Evolutionary conservation across 2,797 vertebrate genomes (phyloP).

Genomic region (Mionectes olivaceus): DNA sequence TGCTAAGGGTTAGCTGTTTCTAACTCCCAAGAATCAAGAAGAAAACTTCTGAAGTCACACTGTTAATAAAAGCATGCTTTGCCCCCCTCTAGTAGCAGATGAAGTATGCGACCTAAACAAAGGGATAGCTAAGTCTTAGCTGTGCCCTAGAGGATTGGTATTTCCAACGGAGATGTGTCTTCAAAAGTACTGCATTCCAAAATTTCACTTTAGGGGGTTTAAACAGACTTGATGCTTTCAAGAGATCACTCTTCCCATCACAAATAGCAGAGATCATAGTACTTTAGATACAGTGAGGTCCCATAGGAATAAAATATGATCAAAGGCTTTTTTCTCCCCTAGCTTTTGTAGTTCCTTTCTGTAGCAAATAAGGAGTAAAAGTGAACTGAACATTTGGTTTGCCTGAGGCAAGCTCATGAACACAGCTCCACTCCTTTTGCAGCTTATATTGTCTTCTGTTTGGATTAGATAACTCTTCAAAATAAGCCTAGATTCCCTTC

Average conservation of each 20-base stretch:
- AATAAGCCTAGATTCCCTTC: neutral
- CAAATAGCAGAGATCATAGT: conserved; percentile 9
- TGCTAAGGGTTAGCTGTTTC: neutral
- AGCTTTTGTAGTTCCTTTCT: conserved; percentile 37
- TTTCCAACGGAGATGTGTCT: neutral
- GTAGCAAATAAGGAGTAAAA: conserved; percentile 59
- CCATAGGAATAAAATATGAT: neutral
- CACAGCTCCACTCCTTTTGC: conserved; percentile 28
- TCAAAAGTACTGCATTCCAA: neutral
- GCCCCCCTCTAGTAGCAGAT: fast-evolving
- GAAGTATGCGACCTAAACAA: neutral
- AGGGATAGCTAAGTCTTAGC: neutral
- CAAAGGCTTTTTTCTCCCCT: conserved; percentile 23
- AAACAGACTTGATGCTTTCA: conserved; percentile 15
- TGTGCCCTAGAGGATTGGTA: neutral
- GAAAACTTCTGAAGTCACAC: neutral
- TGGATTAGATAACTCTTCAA: conserved; percentile 66
- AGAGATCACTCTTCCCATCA: neutral
- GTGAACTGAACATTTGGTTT: conserved; percentile 69
- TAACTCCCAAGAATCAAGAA: neutral
- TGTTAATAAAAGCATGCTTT: neutral
- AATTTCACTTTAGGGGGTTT: neutral
- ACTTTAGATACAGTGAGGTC: neutral
- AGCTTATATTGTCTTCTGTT: conserved; percentile 53
- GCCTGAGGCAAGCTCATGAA: conserved; percentile 73